phyloP scores from a whole-genome alignment of 37 sponge, comb jelly and placozoan species.

The Mnemiopsis leidyi region DNA sequence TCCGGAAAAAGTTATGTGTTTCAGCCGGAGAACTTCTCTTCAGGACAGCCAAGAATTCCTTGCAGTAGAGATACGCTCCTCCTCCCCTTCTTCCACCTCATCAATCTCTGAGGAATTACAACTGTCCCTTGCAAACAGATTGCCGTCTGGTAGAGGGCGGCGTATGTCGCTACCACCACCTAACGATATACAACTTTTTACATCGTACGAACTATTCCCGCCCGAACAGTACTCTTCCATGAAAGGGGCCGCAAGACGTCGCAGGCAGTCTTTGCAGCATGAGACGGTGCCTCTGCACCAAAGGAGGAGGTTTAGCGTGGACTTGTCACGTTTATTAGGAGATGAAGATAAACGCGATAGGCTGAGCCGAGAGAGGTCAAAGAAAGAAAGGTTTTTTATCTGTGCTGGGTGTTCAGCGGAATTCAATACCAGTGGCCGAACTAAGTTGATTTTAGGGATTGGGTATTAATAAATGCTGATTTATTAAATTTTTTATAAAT shows the following conservation, averaged over 20 bases:
- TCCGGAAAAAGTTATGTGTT: slow-evolving; percentile 36
- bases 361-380: not conserved
- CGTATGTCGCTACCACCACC: not conserved
- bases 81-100: not conserved
- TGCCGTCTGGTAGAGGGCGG: not conserved
- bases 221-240: not conserved
- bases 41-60: not conserved
- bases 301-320: not conserved
- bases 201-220: not conserved
- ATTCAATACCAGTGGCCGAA: not conserved
- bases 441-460: not conserved
- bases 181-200: not conserved
- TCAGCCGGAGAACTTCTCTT: not conserved
- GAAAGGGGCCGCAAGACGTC: not conserved
- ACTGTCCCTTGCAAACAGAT: no score
- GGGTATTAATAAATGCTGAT: not conserved
- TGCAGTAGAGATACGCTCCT: not conserved
- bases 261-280: not conserved
- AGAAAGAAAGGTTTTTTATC: not conserved
- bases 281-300: not conserved
- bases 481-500: no score
- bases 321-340: no score
- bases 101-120: not conserved
- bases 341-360: no score
- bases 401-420: not conserved